phyloP scores from a whole-genome alignment of 2,888 invertebrate genomes.

The Drosophila picticornis region DNA sequence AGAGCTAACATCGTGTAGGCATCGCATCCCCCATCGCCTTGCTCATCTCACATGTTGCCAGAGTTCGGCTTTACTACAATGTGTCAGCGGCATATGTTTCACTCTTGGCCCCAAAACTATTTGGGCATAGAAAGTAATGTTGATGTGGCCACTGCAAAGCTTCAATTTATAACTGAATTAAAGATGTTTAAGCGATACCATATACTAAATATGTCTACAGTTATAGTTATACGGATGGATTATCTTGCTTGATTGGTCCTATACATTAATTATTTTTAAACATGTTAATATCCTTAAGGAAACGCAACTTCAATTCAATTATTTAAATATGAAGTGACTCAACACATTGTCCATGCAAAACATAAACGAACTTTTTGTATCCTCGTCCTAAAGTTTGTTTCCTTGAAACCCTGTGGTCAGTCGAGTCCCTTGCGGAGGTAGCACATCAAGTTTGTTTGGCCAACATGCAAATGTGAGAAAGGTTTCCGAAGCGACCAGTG shows the following conservation, averaged over 20 bases:
- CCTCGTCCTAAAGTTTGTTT: constrained; percentile 2
- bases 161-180: constrained; percentile 39
- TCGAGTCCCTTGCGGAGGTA: constrained; percentile 3
- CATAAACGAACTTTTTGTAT: constrained; percentile 12
- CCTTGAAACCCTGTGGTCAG: constrained; percentile 40
- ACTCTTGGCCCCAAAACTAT: constrained; percentile 48
- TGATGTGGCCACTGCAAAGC: constrained; percentile 11
- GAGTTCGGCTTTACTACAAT: constrained; percentile 25
- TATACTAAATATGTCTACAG: background rate
- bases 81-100: constrained; percentile 71
- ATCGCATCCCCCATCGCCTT: constrained; percentile 12
- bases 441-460: constrained; percentile 12
- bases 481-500: constrained; percentile 35
- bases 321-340: constrained; percentile 1
- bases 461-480: constrained; percentile 54
- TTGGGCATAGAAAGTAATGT: constrained; percentile 35
- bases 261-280: background rate
- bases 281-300: constrained; percentile 13
- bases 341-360: constrained; percentile 20
- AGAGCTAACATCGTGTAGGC: constrained; percentile 42
- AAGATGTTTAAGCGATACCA: constrained; percentile 1
- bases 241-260: background rate
- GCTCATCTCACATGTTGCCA: constrained; percentile 24
- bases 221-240: background rate
- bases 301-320: constrained; percentile 1